Conservation (phyloP, 1,140 invertebrate genomes). For the Pomacea maculata region DNA sequence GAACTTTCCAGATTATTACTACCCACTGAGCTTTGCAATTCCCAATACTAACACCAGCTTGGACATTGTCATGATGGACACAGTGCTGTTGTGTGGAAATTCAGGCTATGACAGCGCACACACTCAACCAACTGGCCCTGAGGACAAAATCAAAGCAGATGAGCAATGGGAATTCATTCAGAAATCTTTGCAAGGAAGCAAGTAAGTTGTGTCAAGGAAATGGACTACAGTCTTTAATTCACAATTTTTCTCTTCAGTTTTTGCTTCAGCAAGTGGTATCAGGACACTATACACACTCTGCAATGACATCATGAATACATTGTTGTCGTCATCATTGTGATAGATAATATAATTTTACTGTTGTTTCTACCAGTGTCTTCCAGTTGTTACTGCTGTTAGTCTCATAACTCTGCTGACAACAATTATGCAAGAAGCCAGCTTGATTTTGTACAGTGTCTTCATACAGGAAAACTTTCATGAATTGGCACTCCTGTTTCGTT, state of each 20-base stretch:
- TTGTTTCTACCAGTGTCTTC: too few relatives aligned
- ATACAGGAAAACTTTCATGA: not conserved
- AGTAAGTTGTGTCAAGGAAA: conserved; percentile 26
- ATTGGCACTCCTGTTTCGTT: not conserved
- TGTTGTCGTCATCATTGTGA: too few relatives aligned
- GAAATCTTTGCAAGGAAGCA: conserved; percentile 50
- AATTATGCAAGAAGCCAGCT: too few relatives aligned
- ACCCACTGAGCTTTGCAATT: conserved; percentile 53
- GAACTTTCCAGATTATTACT: conserved; percentile 66
- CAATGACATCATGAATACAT: too few relatives aligned
- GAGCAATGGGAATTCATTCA: conserved; percentile 67
- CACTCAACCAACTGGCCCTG: conserved; percentile 41
- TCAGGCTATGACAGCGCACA: conserved; percentile 46
- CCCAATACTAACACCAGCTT: conserved; percentile 39
- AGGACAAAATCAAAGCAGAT: conserved; percentile 43
- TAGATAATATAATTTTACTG: too few relatives aligned
- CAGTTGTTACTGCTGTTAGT: too few relatives aligned
- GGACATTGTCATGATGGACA: conserved; percentile 68
- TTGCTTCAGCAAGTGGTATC: too few relatives aligned
- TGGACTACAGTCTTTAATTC: too few relatives aligned
- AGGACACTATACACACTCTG: too few relatives aligned
- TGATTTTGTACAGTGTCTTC: too few relatives aligned
- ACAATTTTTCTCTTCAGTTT: too few relatives aligned
- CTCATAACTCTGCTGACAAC: too few relatives aligned
- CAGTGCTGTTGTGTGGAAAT: conserved; percentile 66